These are phyloP conservation scores for Ageneiosus marmoratus DNA, from an alignment of 2,113 vertebrate species.

Conservation along the genomic window DNA sequence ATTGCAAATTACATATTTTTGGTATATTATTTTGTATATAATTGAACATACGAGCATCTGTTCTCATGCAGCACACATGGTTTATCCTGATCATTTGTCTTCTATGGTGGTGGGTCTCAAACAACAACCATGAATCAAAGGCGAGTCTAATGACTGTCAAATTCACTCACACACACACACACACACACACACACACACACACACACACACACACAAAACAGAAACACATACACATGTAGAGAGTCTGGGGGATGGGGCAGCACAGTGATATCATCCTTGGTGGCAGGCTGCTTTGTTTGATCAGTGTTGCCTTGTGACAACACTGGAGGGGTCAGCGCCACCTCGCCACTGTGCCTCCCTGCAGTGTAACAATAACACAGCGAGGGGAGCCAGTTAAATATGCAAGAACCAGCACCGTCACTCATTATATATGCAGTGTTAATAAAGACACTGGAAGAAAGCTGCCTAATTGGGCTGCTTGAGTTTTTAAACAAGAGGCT, in stretches of 20 bases:
- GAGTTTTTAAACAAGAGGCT: slow-evolving; percentile 27
- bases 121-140: slow-evolving; percentile 48
- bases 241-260: slow-evolving; percentile 42
- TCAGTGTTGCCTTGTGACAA: slow-evolving; percentile 37
- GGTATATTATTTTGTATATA: neutral
- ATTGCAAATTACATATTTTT: neutral
- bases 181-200: slow-evolving; percentile 36
- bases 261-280: slow-evolving; percentile 46
- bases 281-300: slow-evolving; percentile 56
- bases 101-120: slow-evolving; percentile 34
- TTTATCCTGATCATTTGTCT: slow-evolving; percentile 41
- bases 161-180: neutral
- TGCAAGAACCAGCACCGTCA: slow-evolving; percentile 28
- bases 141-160: slow-evolving; percentile 43
- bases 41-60: slow-evolving; percentile 10
- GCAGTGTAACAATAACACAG: slow-evolving; percentile 45
- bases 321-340: slow-evolving; percentile 30
- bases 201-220: slow-evolving; percentile 32
- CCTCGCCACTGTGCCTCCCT: slow-evolving; percentile 37
- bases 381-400: slow-evolving; percentile 45
- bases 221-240: slow-evolving; percentile 19
- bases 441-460: slow-evolving; percentile 20
- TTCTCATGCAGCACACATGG: slow-evolving; percentile 10
- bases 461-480: slow-evolving; percentile 25
- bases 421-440: slow-evolving; percentile 46